These are phyloP conservation scores for Brachyistius frenatus DNA, from an alignment of 2,113 vertebrate genomes.

Conservation along the genomic window DNA sequence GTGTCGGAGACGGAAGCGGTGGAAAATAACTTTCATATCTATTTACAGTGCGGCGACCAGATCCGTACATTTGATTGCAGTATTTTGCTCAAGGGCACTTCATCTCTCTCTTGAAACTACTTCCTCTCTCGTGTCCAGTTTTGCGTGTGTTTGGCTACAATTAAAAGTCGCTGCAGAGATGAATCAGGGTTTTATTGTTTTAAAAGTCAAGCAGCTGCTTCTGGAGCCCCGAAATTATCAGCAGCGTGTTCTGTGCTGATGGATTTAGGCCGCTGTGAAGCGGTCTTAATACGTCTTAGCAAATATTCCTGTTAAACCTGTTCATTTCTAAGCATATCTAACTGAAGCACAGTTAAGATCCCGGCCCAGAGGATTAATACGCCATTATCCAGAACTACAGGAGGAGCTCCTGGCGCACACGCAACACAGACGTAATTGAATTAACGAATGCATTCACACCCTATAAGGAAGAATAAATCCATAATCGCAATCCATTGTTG, in stretches of 20 bases:
- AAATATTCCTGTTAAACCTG: constrained; percentile 38
- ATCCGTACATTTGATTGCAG: background rate
- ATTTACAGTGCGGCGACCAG: background rate
- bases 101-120: background rate
- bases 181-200: constrained; percentile 1
- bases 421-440: constrained; percentile 59
- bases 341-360: constrained; percentile 83
- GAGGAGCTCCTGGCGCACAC: constrained; percentile 41
- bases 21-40: background rate
- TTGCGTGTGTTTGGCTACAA: background rate
- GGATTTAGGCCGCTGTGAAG: constrained; percentile 49
- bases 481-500: constrained; percentile 69
- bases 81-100: constrained; percentile 17
- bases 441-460: constrained; percentile 56
- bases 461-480: constrained; percentile 60
- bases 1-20: too few species aligned
- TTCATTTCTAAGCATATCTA: constrained; percentile 48
- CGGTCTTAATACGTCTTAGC: constrained; percentile 45
- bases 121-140: background rate
- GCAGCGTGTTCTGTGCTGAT: constrained; percentile 12
- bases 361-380: constrained; percentile 60
- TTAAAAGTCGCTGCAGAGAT: constrained; percentile 7
- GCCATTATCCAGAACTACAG: constrained; percentile 53
- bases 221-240: constrained; percentile 1
- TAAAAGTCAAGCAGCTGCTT: background rate